These are phyloP conservation scores for Ammodytes dubius DNA, from an alignment of 2,113 vertebrate species.

Conservation along the genomic window DNA sequence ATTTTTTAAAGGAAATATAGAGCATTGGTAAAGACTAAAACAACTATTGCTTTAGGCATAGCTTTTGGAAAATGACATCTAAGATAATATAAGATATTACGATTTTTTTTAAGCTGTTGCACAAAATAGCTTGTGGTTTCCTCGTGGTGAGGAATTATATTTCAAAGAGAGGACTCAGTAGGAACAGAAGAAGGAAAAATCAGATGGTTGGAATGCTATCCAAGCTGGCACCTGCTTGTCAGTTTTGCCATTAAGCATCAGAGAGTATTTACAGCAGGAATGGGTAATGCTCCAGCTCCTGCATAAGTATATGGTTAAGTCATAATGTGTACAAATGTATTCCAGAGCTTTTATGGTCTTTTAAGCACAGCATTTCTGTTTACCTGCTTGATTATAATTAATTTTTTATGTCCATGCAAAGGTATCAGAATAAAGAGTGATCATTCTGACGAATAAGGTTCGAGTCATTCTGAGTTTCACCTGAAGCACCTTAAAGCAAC, in stretches of 20 bases:
- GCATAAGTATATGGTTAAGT: slow-evolving; percentile 39
- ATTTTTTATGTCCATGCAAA: slow-evolving; percentile 39
- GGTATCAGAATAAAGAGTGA: slow-evolving; percentile 65
- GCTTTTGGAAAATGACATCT: slow-evolving; percentile 9
- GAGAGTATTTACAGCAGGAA: slow-evolving; percentile 32
- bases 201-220: neutral
- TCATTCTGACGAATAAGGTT: slow-evolving; percentile 28
- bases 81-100: neutral
- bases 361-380: slow-evolving; percentile 38
- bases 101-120: neutral
- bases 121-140: slow-evolving; percentile 2
- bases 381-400: slow-evolving; percentile 43
- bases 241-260: slow-evolving; percentile 43
- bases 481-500: neutral
- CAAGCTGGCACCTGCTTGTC: slow-evolving; percentile 12
- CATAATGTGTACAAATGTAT: slow-evolving; percentile 31
- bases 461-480: slow-evolving; percentile 13
- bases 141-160: slow-evolving; percentile 2
- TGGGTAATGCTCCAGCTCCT: slow-evolving; percentile 40
- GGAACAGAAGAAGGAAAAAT: slow-evolving; percentile 15
- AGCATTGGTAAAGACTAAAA: neutral
- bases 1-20: neutral
- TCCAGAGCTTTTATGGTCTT: slow-evolving; percentile 21
- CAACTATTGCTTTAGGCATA: neutral
- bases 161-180: slow-evolving; percentile 1